Conservation (phyloP, 2,797 vertebrate genomes). For the Hafferia zeledoni region DNA sequence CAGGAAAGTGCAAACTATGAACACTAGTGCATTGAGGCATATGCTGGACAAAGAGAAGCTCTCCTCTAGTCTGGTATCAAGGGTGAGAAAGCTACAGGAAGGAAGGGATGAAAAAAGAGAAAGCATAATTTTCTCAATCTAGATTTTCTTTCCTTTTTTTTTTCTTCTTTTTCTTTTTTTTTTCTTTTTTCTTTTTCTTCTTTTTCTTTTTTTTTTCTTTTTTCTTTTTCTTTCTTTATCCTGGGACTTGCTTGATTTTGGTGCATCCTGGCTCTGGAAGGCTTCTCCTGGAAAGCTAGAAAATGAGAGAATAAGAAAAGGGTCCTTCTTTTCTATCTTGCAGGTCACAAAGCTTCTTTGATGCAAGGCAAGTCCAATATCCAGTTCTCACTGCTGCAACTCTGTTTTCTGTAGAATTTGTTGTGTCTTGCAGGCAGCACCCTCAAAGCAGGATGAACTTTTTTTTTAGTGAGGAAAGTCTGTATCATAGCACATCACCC, state of each 20-base stretch:
- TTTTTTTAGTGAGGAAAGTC: neutral
- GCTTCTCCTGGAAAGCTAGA: neutral
- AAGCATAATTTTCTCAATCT: neutral
- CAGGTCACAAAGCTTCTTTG: neutral
- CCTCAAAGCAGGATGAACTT: neutral
- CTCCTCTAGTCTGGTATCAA: neutral
- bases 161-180: neutral
- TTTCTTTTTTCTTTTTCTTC: neutral
- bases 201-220: neutral
- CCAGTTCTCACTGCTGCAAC: neutral
- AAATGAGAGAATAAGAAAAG: neutral
- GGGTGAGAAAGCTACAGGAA: neutral
- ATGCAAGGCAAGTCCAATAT: neutral
- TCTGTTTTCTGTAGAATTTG: neutral
- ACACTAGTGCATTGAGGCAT: neutral
- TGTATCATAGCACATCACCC: neutral
- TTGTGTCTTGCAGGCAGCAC: neutral
- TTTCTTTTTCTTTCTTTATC: neutral
- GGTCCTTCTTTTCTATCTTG: neutral
- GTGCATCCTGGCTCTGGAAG: neutral
- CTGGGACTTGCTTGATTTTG: neutral
- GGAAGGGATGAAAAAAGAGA: neutral
- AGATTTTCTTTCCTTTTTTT: neutral
- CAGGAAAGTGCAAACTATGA: neutral
- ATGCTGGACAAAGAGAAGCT: neutral